Evolutionary conservation across 2,113 vertebrate genomes (phyloP).

Genomic region (Pyxicephalus adspersus): DNA sequence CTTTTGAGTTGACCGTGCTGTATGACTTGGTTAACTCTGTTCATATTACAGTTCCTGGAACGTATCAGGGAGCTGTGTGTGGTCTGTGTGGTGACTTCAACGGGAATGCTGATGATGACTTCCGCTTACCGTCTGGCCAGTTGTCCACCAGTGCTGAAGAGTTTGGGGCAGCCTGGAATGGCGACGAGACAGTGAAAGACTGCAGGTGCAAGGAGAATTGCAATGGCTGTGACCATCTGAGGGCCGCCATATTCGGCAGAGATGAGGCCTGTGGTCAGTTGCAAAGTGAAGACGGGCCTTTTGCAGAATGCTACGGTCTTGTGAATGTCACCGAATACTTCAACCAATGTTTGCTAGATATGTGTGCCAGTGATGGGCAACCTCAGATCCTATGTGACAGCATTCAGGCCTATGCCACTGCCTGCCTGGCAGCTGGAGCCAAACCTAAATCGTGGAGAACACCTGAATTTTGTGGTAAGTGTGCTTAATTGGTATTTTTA

Average conservation of each 20-base stretch:
- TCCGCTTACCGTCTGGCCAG: constrained; percentile 63
- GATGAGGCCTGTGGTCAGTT: constrained; percentile 68
- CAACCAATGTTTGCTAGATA: constrained; percentile 70
- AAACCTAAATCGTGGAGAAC: constrained; percentile 70
- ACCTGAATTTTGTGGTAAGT: constrained; percentile 70
- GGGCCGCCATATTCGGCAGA: constrained; percentile 56
- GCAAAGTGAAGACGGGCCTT: constrained; percentile 62
- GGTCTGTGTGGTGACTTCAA: constrained; percentile 76
- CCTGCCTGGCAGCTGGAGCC: constrained; percentile 69
- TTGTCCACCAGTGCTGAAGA: constrained; percentile 34
- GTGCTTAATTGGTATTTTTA: background rate
- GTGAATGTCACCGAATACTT: constrained; percentile 66
- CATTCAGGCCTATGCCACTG: constrained; percentile 69
- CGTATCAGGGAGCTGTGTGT: constrained; percentile 67
- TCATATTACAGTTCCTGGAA: constrained; percentile 67
- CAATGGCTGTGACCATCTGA: constrained; percentile 59
- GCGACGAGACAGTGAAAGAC: constrained; percentile 60
- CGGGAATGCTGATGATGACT: constrained; percentile 63
- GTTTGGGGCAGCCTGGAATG: constrained; percentile 67
- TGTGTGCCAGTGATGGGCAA: constrained; percentile 65
- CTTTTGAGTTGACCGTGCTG: constrained; percentile 70
- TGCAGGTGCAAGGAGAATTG: constrained; percentile 64
- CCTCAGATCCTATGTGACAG: constrained; percentile 66
- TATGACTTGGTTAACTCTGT: constrained; percentile 68
- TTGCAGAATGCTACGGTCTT: constrained; percentile 66